phyloP scores from a whole-genome alignment of 2,113 vertebrate genomes.

The Blennius ocellaris region DNA sequence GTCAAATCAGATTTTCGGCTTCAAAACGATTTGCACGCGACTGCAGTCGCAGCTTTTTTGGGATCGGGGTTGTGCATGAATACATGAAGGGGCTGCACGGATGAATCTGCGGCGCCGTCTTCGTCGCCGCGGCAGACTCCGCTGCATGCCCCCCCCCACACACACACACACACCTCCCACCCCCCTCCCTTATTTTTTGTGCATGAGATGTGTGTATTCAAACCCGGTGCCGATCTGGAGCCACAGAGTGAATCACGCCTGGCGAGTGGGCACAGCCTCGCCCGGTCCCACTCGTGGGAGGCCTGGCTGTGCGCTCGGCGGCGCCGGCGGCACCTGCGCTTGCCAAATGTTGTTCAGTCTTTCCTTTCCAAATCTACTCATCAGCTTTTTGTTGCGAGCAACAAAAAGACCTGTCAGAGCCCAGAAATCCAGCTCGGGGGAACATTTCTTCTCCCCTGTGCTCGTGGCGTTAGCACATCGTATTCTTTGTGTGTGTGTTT shows the following conservation, averaged over 20 bases:
- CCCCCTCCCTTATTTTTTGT: too few species aligned
- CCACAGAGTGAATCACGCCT: conserved; percentile 68
- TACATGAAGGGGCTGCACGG: conserved; percentile 22
- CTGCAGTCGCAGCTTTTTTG: too few species aligned
- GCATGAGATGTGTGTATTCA: conserved; percentile 87
- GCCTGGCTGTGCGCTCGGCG: conserved; percentile 51
- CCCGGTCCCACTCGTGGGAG: conserved; percentile 57
- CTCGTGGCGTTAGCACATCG: conserved; percentile 45
- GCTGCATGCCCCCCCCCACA: conserved; percentile 84
- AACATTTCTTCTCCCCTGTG: conserved; percentile 13
- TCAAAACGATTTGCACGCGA: too few species aligned
- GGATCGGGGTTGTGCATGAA: background rate
- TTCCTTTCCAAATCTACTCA: conserved; percentile 81
- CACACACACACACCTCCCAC: too few species aligned
- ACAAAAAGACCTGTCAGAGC: conserved; percentile 42
- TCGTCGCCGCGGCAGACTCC: conserved; percentile 21
- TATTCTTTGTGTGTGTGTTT: background rate
- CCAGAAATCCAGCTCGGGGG: conserved; percentile 37
- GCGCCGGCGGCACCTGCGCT: conserved; percentile 73
- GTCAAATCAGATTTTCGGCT: too few species aligned
- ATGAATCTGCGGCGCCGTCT: conserved; percentile 64
- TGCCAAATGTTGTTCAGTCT: conserved; percentile 84
- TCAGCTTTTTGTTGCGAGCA: conserved; percentile 52
- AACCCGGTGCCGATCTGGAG: conserved; percentile 64
- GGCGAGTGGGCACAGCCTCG: conserved; percentile 66